Conservation (phyloP, 1,140 invertebrate species). For the Bombus haemorrhoidalis region DNA sequence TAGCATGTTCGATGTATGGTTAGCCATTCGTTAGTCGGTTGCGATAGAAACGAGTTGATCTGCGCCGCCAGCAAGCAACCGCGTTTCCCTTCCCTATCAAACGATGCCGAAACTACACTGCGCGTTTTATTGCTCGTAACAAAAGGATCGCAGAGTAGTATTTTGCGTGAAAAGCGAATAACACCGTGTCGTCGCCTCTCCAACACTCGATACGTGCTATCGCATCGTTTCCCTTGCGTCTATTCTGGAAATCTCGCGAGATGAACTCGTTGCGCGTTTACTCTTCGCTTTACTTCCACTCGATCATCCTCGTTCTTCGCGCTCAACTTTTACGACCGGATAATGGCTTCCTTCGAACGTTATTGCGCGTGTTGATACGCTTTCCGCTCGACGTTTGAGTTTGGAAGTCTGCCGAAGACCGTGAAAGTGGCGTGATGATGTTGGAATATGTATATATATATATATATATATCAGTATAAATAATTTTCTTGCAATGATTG, state of each 20-base stretch:
- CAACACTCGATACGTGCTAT: no score
- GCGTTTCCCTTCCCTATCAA: background rate
- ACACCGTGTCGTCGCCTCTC: background rate
- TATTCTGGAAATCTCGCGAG: background rate
- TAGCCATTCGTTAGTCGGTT: background rate
- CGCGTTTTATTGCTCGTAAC: slow-evolving; percentile 11
- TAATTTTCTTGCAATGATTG: no score
- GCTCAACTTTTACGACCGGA: background rate
- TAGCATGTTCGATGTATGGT: background rate
- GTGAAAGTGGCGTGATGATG: no score
- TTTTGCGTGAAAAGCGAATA: slow-evolving; percentile 8
- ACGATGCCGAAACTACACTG: background rate
- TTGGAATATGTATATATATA: no score
- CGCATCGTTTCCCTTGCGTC: background rate
- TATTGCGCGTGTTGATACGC: background rate
- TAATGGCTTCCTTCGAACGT: background rate
- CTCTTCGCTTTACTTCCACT: background rate
- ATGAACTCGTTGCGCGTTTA: background rate
- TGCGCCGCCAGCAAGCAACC: background rate
- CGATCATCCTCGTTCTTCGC: background rate
- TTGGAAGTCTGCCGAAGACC: no score
- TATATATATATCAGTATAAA: no score
- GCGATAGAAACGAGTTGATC: background rate
- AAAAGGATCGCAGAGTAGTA: background rate
- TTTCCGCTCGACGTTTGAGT: no score